Conservation (phyloP, 2,113 vertebrate genomes). For the Symphodus melops region DNA sequence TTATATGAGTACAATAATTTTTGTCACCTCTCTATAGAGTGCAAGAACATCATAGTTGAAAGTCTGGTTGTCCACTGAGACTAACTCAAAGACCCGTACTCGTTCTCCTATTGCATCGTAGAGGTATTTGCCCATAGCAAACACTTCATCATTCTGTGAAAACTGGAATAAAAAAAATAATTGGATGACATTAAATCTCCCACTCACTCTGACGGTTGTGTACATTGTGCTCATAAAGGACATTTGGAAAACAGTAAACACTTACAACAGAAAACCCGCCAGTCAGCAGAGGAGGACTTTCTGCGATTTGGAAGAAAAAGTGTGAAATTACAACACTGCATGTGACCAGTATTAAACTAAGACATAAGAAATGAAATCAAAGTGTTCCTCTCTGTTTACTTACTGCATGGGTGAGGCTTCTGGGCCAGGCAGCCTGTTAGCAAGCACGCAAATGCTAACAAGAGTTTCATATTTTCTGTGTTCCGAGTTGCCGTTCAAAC, state of each 20-base stretch:
- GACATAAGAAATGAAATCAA: not conserved
- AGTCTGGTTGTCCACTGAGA: slow-evolving; percentile 29
- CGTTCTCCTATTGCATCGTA: slow-evolving; percentile 73
- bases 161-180: slow-evolving; percentile 53
- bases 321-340: not conserved
- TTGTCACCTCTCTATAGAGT: slow-evolving; percentile 77
- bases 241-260: not conserved
- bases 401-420: slow-evolving; percentile 75
- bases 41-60: slow-evolving; percentile 70
- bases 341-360: no score
- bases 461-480: slow-evolving; percentile 48
- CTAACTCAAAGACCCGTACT: slow-evolving; percentile 61
- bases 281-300: slow-evolving; percentile 67
- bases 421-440: slow-evolving; percentile 61
- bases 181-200: not conserved
- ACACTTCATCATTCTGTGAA: slow-evolving; percentile 67
- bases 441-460: slow-evolving; percentile 26
- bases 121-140: slow-evolving; percentile 35
- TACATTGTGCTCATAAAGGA: not conserved
- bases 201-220: no score
- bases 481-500: not conserved
- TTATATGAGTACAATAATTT: no score
- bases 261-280: slow-evolving; percentile 75
- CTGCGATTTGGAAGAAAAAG: slow-evolving; percentile 49
- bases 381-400: slow-evolving; percentile 37